Conservation (phyloP, 2,888 invertebrate genomes). For the Gari tellinella region DNA sequence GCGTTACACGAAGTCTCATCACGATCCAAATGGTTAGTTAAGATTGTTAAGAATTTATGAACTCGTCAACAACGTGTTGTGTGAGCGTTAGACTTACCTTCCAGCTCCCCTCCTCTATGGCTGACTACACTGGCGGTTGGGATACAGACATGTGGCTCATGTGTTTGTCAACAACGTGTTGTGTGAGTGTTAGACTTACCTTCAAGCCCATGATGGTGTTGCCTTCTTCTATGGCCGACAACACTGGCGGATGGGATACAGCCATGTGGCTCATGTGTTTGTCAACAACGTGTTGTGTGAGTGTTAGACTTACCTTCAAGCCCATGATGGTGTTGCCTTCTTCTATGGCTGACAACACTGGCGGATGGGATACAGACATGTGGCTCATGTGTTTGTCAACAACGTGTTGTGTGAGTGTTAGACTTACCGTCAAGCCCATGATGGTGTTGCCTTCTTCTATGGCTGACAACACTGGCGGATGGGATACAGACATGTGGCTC, state of each 20-base stretch:
- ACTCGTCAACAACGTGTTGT: no score
- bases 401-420: no score
- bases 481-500: slow-evolving; percentile 28
- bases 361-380: slow-evolving; percentile 55
- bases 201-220: slow-evolving; percentile 70
- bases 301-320: slow-evolving; percentile 67
- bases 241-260: slow-evolving; percentile 60
- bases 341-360: slow-evolving; percentile 75
- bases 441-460: slow-evolving; percentile 79
- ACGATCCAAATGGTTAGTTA: no score
- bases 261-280: slow-evolving; percentile 54
- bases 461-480: slow-evolving; percentile 72
- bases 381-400: slow-evolving; percentile 63
- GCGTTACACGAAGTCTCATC: no score
- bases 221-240: slow-evolving; percentile 78
- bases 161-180: no score
- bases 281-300: slow-evolving; percentile 66
- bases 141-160: slow-evolving; percentile 25
- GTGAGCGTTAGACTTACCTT: slow-evolving; percentile 67
- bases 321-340: slow-evolving; percentile 77
- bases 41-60: no score
- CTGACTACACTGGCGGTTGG: slow-evolving; percentile 71
- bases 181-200: no score
- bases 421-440: slow-evolving; percentile 69
- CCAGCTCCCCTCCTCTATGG: slow-evolving; percentile 77